Conservation (phyloP, 2,888 invertebrate species). For the Lordiphosa andalusiaca region DNA sequence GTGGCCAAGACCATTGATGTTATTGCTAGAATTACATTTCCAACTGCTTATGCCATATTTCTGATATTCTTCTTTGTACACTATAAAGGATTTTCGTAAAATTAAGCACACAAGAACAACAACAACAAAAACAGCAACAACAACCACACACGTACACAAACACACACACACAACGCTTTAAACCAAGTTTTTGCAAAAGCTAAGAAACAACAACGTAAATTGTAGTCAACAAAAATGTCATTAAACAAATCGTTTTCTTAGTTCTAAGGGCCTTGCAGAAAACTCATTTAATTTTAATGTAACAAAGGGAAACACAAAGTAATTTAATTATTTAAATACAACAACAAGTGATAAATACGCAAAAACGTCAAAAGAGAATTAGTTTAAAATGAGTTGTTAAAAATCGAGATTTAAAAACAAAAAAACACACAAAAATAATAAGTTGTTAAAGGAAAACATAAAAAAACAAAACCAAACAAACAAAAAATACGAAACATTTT, state of each 20-base stretch:
- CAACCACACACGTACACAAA: too few species aligned
- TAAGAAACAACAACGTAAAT: conserved; percentile 15
- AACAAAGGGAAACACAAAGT: conserved; percentile 70
- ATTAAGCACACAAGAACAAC: conserved; percentile 50
- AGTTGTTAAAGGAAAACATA: conserved; percentile 22
- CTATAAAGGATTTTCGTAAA: conserved; percentile 89
- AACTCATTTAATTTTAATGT: conserved; percentile 53
- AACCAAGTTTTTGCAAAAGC: conserved; percentile 25
- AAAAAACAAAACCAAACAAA: neutral
- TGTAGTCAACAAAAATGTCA: conserved; percentile 21
- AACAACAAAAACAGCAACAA: conserved; percentile 5
- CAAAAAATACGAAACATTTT: conserved; percentile 44
- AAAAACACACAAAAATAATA: conserved; percentile 10
- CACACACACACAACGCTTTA: conserved; percentile 22
- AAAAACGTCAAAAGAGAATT: conserved; percentile 43
- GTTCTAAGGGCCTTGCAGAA: conserved; percentile 40
- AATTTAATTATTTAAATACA: conserved; percentile 49
- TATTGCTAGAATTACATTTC: conserved; percentile 95
- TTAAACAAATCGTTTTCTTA: conserved; percentile 36
- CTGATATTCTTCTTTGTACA: conserved; percentile 97
- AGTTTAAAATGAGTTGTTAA: conserved; percentile 48
- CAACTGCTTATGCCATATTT: conserved; percentile 95
- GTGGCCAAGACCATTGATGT: conserved; percentile 97
- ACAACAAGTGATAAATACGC: conserved; percentile 24
- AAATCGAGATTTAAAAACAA: conserved; percentile 5